Percentiles rank a stretch among this genome's conserved stretches.
phyloP scores from a whole-genome alignment of 2,113 vertebrate species.

The Synchiropus splendidus region DNA sequence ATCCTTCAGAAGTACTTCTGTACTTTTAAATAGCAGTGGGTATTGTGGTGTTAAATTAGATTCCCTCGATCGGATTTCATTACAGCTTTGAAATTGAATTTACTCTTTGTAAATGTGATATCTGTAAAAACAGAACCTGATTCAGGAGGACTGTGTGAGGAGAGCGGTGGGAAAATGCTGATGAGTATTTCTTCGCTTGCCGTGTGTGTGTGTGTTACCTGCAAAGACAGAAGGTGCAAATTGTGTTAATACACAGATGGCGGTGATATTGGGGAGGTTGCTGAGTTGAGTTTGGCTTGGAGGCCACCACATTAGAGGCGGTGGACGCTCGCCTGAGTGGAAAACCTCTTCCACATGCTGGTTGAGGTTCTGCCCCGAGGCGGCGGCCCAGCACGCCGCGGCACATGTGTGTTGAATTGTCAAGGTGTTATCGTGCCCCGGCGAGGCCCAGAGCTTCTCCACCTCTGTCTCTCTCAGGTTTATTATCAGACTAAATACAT shows the following conservation, averaged over 20 bases:
- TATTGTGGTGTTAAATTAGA: constrained; percentile 41
- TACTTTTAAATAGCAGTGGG: constrained; percentile 47
- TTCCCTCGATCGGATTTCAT: constrained; percentile 49
- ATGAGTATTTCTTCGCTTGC: too few species aligned
- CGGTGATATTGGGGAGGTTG: constrained; percentile 23
- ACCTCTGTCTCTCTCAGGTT: constrained; percentile 37
- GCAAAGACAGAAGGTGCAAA: constrained; percentile 55
- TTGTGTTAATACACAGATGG: constrained; percentile 63
- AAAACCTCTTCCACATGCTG: constrained; percentile 65
- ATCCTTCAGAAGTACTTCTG: constrained; percentile 48
- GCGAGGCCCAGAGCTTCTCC: constrained; percentile 31
- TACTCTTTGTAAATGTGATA: constrained; percentile 34
- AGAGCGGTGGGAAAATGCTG: too few species aligned
- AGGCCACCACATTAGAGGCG: constrained; percentile 26
- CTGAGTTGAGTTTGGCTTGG: constrained; percentile 23
- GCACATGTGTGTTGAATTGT: constrained; percentile 66
- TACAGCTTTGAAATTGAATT: constrained; percentile 43
- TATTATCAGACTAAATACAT: constrained; percentile 51
- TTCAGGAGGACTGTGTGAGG: constrained; percentile 15
- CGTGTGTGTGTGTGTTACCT: constrained; percentile 28
- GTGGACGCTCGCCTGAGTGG: constrained; percentile 49
- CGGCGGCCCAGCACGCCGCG: constrained; percentile 35
- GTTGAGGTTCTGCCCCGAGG: constrained; percentile 40
- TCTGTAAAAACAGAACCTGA: constrained; percentile 36
- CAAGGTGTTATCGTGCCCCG: constrained; percentile 54